Base-by-base conservation (phyloP, 1,140 invertebrate genomes). In the Myzus persicae region DNA sequence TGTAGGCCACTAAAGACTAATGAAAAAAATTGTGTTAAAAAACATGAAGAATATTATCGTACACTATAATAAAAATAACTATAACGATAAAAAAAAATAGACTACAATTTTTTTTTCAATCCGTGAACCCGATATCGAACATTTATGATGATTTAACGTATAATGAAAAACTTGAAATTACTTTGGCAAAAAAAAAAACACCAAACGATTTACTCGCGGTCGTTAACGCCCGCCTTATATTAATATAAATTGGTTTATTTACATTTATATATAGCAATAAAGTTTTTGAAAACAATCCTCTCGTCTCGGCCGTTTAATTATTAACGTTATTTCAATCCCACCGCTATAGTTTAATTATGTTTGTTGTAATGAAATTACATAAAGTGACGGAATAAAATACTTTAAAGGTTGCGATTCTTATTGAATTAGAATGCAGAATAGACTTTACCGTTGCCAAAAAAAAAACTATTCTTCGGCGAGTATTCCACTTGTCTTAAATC, bases 161-260 rank as follows among this genome's bases (percentile, higher is more conserved):
- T 46, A 88, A 88, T 54, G 46, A 51, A 54, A 54, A 89, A 88
- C 31, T 88, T 88, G 44, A 88, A 88, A 88, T 88, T 46, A 88
- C 85, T 85, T n/a, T 42, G 8, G 42, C 20, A 54, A 54, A 38
- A 89, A 89, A 51, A 89, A 89, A 89, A 89, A 5, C 48, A n/a
- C 36, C 36, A 38, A 48, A 89, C 24, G 22, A 51, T 51, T 48
- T 31, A 89, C n/a, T 6, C 5, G 2, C 36, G n/a, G 87, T 89
- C 46, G 87, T 89, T 89, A 89, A 89, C 46, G 87, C 87, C 9
- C 46, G 46, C 31, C 20, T 89, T 51, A 51, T 89, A 89, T 89
- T 51, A 89, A 89, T 89, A 89, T 89, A 89, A 89, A 89, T 89
- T 89, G 87, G n/a, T 89, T 51, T 89, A 89, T 89, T 88, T 51